Base-by-base conservation (phyloP, 1,140 invertebrate species). In the Drepana arcuata region DNA sequence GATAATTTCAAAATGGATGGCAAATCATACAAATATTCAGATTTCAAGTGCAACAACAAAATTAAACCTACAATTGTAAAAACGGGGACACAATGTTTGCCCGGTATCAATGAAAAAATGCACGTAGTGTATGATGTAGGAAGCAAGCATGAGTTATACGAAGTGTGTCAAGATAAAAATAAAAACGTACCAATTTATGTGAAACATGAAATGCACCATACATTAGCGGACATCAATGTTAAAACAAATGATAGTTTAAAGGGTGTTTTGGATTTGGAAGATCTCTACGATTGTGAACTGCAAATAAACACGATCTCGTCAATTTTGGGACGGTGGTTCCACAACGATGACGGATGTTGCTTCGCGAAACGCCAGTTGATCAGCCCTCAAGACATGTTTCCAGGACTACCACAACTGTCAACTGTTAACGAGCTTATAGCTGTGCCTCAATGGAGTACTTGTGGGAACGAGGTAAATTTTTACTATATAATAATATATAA, bases 391-490 rank as follows among this genome's bases (percentile, higher is more conserved):
- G 71, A 81, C 47, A 39, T 79, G 3, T 13, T 45, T 6, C 70
- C 66, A 14, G 64, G 63, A 12, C 10, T 71, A 10, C 30, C 63
- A n/a, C 62, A 69, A 38, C 28, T 48, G 3, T 42, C 65, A 0
- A 61, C 74, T 2, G 68, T 49, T 26, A 58, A 44, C 33, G 58
- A 67, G 46, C 44, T 75, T 11, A 83, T 80, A 45, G 34, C 65
- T 2, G 53, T 71, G 7, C 75, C 79, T 11, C 68, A 77, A 15
- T 83, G 72, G 73, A 73, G 64, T 31, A 55, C 62, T 12, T 83
- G 73, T 42, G 46, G 55, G 9, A 34, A 30, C 14, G 21, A 53
- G 41, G 65, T 69, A 50, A 41, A 37, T 43, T 16, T 12, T 39
- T 16, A n/a, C n/a, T n/a, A n/a, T n/a, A n/a, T n/a, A n/a, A n/a